phyloP scores from a whole-genome alignment of 2,797 vertebrate species.

The Eulemur coronatus region DNA sequence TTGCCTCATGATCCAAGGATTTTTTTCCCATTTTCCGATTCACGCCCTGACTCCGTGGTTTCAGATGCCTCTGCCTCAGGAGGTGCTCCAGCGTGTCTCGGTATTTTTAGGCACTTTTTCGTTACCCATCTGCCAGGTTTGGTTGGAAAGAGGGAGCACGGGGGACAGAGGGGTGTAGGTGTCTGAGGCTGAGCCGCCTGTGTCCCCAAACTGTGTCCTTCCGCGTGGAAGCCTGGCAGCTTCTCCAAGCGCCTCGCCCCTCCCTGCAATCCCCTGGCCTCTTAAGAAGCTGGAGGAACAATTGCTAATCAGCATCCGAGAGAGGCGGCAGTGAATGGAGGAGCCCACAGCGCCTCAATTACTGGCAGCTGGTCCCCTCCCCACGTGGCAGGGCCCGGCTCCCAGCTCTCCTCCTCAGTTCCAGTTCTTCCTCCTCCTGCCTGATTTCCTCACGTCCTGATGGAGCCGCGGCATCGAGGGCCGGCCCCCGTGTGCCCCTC shows the following conservation, averaged over 20 bases:
- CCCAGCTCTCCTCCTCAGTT: background rate
- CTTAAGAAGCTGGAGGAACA: constrained; percentile 65
- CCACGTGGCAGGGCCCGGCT: background rate
- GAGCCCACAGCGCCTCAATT: constrained; percentile 19
- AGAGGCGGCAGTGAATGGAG: constrained; percentile 20
- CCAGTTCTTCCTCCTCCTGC: background rate
- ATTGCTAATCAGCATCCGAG: constrained; percentile 72
- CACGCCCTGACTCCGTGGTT: rapidly evolving
- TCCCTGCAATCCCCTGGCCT: constrained; percentile 40
- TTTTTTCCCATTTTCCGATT: background rate
- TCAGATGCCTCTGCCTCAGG: background rate
- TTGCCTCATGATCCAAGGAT: background rate
- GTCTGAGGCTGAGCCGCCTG: background rate
- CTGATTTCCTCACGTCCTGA: background rate
- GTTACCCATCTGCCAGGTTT: background rate
- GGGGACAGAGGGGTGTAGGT: background rate
- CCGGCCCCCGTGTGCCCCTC: background rate
- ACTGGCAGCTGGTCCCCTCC: constrained; percentile 57
- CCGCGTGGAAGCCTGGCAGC: background rate
- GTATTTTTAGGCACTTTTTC: background rate
- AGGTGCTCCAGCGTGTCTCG: background rate
- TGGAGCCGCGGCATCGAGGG: background rate
- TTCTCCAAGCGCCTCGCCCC: background rate
- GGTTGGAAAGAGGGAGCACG: background rate
- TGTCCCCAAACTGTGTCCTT: background rate